A percentile compares a stretch with the other conserved stretches of the same genome.
Evolutionary conservation across 1,140 invertebrate species (phyloP).

Genomic region (Andricus grossulariae): DNA sequence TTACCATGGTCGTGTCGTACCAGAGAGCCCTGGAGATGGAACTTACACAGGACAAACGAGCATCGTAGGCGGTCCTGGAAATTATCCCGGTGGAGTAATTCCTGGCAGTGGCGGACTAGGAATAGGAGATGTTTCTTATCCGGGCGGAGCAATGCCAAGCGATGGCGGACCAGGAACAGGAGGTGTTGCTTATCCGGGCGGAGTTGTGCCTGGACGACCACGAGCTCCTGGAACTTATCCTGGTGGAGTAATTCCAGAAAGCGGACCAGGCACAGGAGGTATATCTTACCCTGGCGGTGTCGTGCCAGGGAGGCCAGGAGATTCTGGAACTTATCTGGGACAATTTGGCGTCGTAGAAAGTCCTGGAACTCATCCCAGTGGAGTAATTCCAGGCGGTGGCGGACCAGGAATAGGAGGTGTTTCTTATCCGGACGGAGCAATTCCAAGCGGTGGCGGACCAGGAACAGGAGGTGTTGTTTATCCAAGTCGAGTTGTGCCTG

Average conservation of each 20-base stretch:
- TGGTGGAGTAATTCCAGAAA: background rate
- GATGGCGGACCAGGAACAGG: constrained; percentile 42
- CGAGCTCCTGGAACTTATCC: constrained; percentile 27
- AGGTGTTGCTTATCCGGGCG: background rate
- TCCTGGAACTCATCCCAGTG: constrained; percentile 37
- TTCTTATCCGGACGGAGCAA: constrained; percentile 13
- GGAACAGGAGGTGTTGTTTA: background rate
- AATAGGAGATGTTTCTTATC: constrained; percentile 23
- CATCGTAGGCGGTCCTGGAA: background rate
- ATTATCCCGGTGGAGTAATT: background rate
- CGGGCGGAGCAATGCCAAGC: constrained; percentile 13
- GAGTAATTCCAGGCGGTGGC: background rate
- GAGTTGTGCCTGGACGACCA: background rate
- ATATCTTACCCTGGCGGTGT: background rate
- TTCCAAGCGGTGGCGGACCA: constrained; percentile 24
- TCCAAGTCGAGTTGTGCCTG: constrained; percentile 32
- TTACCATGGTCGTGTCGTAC: constrained; percentile 40
- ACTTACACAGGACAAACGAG: background rate
- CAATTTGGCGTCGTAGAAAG: background rate
- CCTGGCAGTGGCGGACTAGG: background rate
- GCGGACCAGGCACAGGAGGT: background rate
- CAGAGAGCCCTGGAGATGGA: constrained; percentile 40
- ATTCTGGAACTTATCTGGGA: background rate
- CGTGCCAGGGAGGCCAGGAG: background rate
- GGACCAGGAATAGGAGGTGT: background rate